Percentiles rank a stretch among this genome's conserved stretches.
These are phyloP conservation scores for Dasyurus viverrinus DNA, from an alignment of 2,113 vertebrate genomes.

Conservation along the genomic window DNA sequence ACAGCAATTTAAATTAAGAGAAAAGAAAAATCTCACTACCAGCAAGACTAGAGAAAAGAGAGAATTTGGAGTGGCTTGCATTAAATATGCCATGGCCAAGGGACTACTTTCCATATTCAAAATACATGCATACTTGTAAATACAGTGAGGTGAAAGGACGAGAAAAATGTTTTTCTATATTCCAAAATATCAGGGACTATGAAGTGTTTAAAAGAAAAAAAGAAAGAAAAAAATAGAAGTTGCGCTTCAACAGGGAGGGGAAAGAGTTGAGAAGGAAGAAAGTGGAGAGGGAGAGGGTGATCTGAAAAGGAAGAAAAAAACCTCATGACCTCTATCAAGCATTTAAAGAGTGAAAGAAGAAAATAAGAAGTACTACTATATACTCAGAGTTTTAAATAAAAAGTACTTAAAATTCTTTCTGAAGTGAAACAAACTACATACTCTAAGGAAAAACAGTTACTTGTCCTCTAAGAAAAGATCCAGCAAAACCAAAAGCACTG, in stretches of 20 bases:
- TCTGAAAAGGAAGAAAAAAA: background rate
- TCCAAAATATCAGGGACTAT: background rate
- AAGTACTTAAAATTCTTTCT: background rate
- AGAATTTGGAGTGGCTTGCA: background rate
- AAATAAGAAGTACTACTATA: background rate
- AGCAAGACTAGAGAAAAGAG: background rate
- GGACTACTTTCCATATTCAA: background rate
- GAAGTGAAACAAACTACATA: background rate
- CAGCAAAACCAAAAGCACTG: background rate
- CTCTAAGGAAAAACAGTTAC: background rate
- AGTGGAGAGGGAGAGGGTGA: background rate
- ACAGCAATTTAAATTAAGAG: background rate
- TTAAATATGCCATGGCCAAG: background rate
- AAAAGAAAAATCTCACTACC: background rate
- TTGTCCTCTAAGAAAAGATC: background rate
- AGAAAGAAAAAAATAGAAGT: background rate
- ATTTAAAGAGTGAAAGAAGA: background rate
- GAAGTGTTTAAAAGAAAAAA: background rate
- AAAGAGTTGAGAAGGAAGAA: background rate
- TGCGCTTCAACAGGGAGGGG: background rate
- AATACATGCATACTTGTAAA: background rate
- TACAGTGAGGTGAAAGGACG: background rate
- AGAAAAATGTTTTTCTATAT: background rate
- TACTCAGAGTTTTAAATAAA: background rate
- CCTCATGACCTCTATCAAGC: background rate